Conservation (phyloP, 64 coral and sea anemone genomes). For the Acropora tenuis region DNA sequence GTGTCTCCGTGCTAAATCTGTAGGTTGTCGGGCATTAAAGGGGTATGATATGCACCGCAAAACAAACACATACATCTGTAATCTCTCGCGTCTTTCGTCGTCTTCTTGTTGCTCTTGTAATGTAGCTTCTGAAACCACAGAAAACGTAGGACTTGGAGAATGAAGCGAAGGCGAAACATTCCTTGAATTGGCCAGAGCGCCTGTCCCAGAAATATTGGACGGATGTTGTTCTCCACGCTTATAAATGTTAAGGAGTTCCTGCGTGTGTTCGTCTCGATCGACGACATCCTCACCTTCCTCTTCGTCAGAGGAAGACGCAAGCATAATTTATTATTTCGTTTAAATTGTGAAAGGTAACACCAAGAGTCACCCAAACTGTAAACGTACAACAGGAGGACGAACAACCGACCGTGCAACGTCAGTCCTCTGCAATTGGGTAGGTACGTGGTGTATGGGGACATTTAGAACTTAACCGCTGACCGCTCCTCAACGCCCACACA, state of each 20-base stretch:
- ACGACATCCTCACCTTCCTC: not conserved
- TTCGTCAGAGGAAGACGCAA: constrained; percentile 38
- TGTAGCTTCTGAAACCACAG: constrained; percentile 65
- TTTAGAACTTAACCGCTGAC: no score
- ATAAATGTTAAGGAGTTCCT: constrained; percentile 11
- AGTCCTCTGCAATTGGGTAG: no score
- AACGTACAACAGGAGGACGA: no score
- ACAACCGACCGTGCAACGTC: no score
- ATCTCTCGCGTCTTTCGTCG: constrained; percentile 83
- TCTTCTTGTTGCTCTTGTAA: constrained; percentile 68
- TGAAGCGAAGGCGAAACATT: constrained; percentile 12
- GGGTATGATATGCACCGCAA: constrained; percentile 88
- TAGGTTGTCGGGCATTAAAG: constrained; percentile 96
- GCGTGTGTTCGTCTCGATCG: constrained; percentile 14
- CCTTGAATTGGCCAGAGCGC: not conserved
- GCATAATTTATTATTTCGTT: not conserved
- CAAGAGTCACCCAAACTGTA: no score
- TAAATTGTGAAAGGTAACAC: not conserved
- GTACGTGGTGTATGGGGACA: no score
- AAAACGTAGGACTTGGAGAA: constrained; percentile 72
- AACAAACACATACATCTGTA: constrained; percentile 93
- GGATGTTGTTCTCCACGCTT: constrained; percentile 14
- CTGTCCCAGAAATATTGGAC: not conserved
- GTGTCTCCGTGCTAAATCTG: constrained; percentile 87
- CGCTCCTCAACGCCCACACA: no score